Base-by-base conservation (phyloP, 1,140 invertebrate species). In the Leucophenga varia region DNA sequence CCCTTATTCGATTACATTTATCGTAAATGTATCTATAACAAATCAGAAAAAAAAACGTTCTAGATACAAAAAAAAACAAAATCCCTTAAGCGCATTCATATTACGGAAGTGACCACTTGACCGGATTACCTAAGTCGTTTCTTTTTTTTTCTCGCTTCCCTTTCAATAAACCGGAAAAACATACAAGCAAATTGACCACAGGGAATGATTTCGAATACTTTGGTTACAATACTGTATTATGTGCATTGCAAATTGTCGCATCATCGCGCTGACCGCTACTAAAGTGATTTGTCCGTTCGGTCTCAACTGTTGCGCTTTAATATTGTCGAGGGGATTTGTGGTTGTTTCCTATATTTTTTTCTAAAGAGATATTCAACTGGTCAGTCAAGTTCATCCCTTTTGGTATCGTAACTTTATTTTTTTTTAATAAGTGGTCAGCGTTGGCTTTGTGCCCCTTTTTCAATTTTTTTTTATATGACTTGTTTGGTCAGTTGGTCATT, bases 191-290 rank as follows among this genome's bases (percentile, higher is more conserved):
- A 65, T 67, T 65, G 61, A 67, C 63, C 61, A 42, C 55, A 42
- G 61, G 61, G 61, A 65, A 67, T 36, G 44, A n/a, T n/a, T n/a
- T n/a, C n/a, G n/a, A n/a, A n/a, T n/a, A n/a, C n/a, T n/a, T n/a
- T n/a, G n/a, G n/a, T n/a, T n/a, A n/a, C n/a, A n/a, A n/a, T n/a
- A n/a, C n/a, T n/a, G n/a, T n/a, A n/a, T n/a, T n/a, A n/a, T n/a
- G n/a, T 10, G 22, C 22, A 25, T 25, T 25, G 49, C 57, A 65
- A 67, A 65, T 65, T n/a, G n/a, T n/a, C 61, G 63, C 55, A 65
- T 65, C 58, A 67, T n/a, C n/a, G n/a, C n/a, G 65, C 55, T 65
- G 61, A 67, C 63, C 63, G 43, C 14, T 31, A 38, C 61, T 55
- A 54, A 61, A 65, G 61, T 65, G 63, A 65, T 55, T 65, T 55